phyloP scores from a whole-genome alignment of 2,797 vertebrate genomes.

The Clarias laeviceps region DNA sequence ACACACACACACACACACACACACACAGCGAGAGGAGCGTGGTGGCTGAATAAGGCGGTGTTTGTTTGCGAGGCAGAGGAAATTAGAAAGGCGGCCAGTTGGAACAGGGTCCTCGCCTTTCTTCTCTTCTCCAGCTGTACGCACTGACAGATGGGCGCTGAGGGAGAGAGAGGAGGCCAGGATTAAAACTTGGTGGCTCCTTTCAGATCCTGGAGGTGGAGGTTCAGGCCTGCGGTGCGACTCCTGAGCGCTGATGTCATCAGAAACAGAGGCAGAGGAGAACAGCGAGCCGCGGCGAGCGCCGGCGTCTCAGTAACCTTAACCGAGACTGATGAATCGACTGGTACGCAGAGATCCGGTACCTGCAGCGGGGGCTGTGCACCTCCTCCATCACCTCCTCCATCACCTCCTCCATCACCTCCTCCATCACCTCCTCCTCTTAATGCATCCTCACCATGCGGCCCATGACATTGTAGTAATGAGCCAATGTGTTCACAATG shows the following conservation, averaged over 20 bases:
- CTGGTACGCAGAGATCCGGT: constrained; percentile 74
- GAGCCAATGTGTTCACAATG: constrained; percentile 78
- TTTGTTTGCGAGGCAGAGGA: constrained; percentile 78
- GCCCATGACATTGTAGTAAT: constrained; percentile 79
- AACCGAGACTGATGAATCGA: constrained; percentile 81
- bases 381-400: no score
- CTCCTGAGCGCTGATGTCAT: constrained; percentile 34
- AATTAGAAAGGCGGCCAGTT: constrained; percentile 75
- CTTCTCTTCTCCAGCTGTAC: constrained; percentile 69
- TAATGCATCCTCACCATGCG: constrained; percentile 70
- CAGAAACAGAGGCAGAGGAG: constrained; percentile 56
- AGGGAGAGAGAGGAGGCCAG: constrained; percentile 59
- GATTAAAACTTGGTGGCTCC: constrained; percentile 72
- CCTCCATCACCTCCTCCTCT: constrained; percentile 48
- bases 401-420: background rate
- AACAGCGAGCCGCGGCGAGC: constrained; percentile 6
- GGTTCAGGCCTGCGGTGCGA: constrained; percentile 67
- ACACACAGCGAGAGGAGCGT: background rate
- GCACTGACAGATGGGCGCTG: constrained; percentile 78
- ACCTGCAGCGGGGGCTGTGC: constrained; percentile 66
- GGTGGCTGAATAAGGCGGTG: constrained; percentile 23
- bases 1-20: constrained; percentile 7
- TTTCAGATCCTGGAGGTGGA: constrained; percentile 68
- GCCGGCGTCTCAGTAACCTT: constrained; percentile 73
- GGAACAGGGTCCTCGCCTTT: constrained; percentile 76